Conservation (phyloP, 2,888 invertebrate species). For the Caenorhabditis sp. region DNA sequence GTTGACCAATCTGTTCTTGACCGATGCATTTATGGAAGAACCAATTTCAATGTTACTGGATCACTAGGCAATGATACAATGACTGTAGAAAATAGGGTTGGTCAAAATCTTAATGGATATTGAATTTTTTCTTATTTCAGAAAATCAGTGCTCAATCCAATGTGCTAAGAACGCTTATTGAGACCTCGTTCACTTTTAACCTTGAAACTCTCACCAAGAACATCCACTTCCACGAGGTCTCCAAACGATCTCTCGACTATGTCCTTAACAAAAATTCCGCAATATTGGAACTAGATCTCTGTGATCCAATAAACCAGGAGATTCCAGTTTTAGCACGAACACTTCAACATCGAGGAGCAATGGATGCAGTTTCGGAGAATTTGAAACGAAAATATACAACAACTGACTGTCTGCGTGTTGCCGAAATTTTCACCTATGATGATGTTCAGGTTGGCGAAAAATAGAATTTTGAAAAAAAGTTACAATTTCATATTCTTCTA, state of each 20-base stretch:
- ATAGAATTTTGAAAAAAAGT: neutral
- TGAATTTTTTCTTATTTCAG: neutral
- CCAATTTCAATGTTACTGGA: neutral
- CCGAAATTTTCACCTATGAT: neutral
- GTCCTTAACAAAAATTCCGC: too few relatives aligned
- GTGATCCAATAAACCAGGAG: neutral
- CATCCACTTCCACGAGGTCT: neutral
- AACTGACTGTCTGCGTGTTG: neutral
- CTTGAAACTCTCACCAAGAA: too few relatives aligned
- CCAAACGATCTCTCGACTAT: neutral
- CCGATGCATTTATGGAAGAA: too few relatives aligned
- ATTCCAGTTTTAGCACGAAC: neutral
- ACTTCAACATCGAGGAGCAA: constrained; percentile 3
- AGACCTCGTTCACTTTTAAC: neutral
- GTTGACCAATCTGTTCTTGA: too few relatives aligned
- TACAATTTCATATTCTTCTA: neutral
- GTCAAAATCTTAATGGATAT: neutral
- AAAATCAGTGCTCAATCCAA: neutral
- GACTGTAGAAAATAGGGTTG: neutral
- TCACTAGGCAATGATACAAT: neutral
- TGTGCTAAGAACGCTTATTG: constrained; percentile 6
- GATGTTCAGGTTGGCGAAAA: constrained; percentile 7
- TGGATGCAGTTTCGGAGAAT: neutral
- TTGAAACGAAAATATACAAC: neutral
- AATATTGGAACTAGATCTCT: neutral